Evolutionary conservation across 2,888 invertebrate species (phyloP), one percentile per base, ranked within the genome.

Genomic region (Meloe dianella): DNA sequence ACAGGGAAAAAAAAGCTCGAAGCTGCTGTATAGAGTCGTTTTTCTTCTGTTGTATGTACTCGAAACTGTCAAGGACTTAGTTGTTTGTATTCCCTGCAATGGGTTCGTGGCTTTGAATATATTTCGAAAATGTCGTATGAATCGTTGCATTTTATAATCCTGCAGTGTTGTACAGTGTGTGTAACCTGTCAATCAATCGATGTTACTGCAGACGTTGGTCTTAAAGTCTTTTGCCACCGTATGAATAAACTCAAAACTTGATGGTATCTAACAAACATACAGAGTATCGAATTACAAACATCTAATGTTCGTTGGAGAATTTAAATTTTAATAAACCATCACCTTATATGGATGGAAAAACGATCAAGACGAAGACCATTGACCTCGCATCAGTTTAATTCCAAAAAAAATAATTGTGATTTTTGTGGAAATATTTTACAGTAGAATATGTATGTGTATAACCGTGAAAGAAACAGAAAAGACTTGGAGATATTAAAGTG

Each of bases 401-500:
- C 17, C 17, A 41, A 41, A 54, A 63, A 63, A 70, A 70, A 57
- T 71, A 70, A 69, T 60, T 38, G 38, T 22, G 57, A 51, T 62
- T 58, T 61, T 30, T 24, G 57, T 61, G 47, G 20, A 58, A 58
- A 65, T 65, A 57, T 61, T 65, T 57, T 58, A 61, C 32, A 30
- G 57, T n/a, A 57, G 29, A 60, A 61, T 12, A 2, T 17, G 12
- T 63, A 62, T 59, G 38, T 64, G 56, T 60, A 20, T 47, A 47
- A 20, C 20, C 20, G 47, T 47, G 20, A 20, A 57, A 30, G 60
- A 38, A 65, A 67, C 69, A 72, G 72, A 73, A 72, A 70, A 72
- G 72, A 68, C 66, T 61, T 66, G 69, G n/a, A 10, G 72, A 74
- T 75, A 74, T 76, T 75, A 74, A 72, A 75, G 72, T 72, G 72